Percentiles rank a stretch among this genome's conserved stretches.
Evolutionary conservation across 2,113 vertebrate species (phyloP).

Genomic region (Fulmarus glacialis): DNA sequence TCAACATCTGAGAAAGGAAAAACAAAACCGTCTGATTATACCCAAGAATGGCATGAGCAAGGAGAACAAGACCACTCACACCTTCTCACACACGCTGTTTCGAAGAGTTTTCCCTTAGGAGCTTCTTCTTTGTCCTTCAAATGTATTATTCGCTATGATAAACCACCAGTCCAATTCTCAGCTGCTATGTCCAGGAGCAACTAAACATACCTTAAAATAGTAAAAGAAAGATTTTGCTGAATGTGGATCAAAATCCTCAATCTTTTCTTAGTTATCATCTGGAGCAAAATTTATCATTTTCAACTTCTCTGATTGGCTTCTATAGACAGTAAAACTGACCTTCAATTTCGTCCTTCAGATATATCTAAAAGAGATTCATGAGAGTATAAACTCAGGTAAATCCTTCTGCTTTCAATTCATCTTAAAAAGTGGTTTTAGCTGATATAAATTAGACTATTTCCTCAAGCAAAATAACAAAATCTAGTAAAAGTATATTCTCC

Average conservation of each 20-base stretch:
- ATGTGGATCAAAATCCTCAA: background rate
- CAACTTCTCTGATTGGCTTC: background rate
- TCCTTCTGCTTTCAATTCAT: background rate
- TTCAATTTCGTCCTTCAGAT: background rate
- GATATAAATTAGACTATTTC: background rate
- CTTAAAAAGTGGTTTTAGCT: background rate
- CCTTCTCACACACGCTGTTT: background rate
- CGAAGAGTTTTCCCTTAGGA: background rate
- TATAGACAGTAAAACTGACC: background rate
- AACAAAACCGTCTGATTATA: background rate
- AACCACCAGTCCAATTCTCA: background rate
- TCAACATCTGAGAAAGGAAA: background rate
- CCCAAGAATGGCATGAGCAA: rapidly evolving
- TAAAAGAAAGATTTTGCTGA: background rate
- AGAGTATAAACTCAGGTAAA: background rate
- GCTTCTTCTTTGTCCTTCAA: background rate
- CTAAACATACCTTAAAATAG: background rate
- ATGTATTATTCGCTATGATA: background rate
- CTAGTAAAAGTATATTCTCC: background rate
- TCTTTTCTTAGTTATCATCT: background rate
- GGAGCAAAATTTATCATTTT: background rate
- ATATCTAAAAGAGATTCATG: background rate
- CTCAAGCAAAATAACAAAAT: background rate
- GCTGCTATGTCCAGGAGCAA: background rate
- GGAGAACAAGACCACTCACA: background rate